These are phyloP conservation scores for Thereva nobilitata DNA, from an alignment of 2,888 invertebrate genomes.

Conservation along the genomic window DNA sequence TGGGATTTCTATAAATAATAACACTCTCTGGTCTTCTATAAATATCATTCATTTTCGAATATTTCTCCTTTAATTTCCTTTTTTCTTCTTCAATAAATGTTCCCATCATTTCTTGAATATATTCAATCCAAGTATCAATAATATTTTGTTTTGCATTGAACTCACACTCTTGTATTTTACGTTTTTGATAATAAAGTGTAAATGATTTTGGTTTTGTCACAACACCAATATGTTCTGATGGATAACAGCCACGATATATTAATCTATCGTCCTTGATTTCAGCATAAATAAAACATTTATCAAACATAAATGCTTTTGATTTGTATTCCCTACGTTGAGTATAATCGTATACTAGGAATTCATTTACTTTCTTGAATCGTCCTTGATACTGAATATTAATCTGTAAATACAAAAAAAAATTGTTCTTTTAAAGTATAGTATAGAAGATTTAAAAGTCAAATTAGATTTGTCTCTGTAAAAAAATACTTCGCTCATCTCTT, in stretches of 20 bases:
- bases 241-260: conserved; percentile 56
- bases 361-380: conserved; percentile 55
- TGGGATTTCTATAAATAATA: conserved; percentile 54
- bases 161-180: conserved; percentile 56
- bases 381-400: conserved; percentile 57
- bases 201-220: conserved; percentile 49
- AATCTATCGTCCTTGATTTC: conserved; percentile 54
- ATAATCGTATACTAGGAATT: conserved; percentile 53
- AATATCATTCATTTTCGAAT: conserved; percentile 49
- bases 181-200: conserved; percentile 54
- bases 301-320: conserved; percentile 56
- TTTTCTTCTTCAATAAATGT: conserved; percentile 53
- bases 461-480: too few species aligned
- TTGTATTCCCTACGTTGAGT: conserved; percentile 52
- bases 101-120: conserved; percentile 54
- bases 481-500: too few species aligned
- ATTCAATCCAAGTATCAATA: conserved; percentile 52
- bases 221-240: conserved; percentile 55
- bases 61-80: conserved; percentile 51
- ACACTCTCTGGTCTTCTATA: conserved; percentile 51
- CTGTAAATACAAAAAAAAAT: conserved; percentile 44
- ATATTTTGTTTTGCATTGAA: conserved; percentile 50
- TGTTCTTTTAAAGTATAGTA: background rate
- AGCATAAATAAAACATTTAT: conserved; percentile 56
- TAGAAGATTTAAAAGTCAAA: too few species aligned